Evolutionary conservation across 2,888 invertebrate genomes (phyloP), one percentile per base, ranked within the genome.

Genomic region (Eupithecia exiguata): DNA sequence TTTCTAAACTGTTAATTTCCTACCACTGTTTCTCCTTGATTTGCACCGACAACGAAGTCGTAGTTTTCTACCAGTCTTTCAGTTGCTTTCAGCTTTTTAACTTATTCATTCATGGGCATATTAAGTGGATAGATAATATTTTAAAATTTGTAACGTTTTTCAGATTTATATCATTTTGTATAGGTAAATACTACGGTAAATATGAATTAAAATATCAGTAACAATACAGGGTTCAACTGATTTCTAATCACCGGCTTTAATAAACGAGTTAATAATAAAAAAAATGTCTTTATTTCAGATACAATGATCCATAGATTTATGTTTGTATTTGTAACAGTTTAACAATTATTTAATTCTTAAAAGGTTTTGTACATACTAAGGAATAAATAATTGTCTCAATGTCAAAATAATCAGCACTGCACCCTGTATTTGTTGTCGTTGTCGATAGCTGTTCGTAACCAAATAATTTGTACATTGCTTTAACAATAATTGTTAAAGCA

Each of bases 21-120:
- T 36, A 16, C 35, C 62, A 62, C 62, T 63, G 36, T 63, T 63
- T 65, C 63, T 35, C 63, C 36, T 63, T 63, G 63, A n/a, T 30
- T 61, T 61, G 30, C 36, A 10, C 36, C n/a, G 30, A 16, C 12
- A 18, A 12, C 30, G 36, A 36, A 12, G 36, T 63, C 30, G 36
- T 63, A 12, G 36, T 63, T 61, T 61, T 16, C 30, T 21, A 53
- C 21, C 21, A 21, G 21, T n/a, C 21, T 10, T 10, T 21, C 21
- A n/a, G 49, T 10, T 21, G 3, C 21, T 53, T 53, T 10, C 21
- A 53, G 10, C 53, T 46, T 30, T 3, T 4, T 53, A 53, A 53
- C n/a, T n/a, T 49, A 7, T 9, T 9, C 9, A 49, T 16, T 16
- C 0, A 16, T 49, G 7, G 46, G 7, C n/a, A 49, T 49, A 9